Base-by-base conservation (phyloP, 2,113 vertebrate species). In the Melanotaenia duboulayi region DNA sequence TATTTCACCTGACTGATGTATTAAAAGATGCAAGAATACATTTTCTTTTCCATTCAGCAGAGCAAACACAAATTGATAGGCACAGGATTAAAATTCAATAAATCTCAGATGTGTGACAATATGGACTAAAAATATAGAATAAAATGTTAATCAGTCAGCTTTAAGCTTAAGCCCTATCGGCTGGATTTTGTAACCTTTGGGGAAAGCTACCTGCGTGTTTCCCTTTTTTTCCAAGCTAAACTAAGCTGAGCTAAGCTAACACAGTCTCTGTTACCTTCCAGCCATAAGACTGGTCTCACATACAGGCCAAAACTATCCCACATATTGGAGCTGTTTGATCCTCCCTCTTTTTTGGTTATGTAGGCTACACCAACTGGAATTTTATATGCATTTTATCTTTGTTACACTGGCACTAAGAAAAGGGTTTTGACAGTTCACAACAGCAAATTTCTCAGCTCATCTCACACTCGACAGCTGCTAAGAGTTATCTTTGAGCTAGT, bases 381-480 rank as follows among this genome's bases (percentile, higher is more conserved):
- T 20, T 58, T 39, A 7, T 19, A 4, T 58, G 11, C 56, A 22
- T 58, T 37, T 2, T 13, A 25, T 35, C 57, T 68, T 74, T 16
- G 25, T 59, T 65, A 58, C 61, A 52, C 54, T 62, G 51, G 3
- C 9, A n/a, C 79, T 64, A 84, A 88, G 68, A 80, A 72, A 79
- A 58, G 50, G 51, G 63, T 78, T 84, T 61, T 85, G 85, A 85
- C 78, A 76, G 52, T 49, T 81, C 39, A 52, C 76, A 58, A 67
- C 71, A 70, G 60, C 49, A 35, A 79, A 80, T 66, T 51, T 83
- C 77, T 78, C 81, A 71, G 71, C 68, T 92, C 88, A 78, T 78
- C 76, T 87, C 77, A 71, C 87, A 84, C 86, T 91, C 82, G 86
- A 87, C 90, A 92, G 87, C 89, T 91, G 91, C 78, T 86, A 80